Evolutionary conservation across 2,797 vertebrate species (phyloP).

Genomic region (Nannoperca australis): DNA sequence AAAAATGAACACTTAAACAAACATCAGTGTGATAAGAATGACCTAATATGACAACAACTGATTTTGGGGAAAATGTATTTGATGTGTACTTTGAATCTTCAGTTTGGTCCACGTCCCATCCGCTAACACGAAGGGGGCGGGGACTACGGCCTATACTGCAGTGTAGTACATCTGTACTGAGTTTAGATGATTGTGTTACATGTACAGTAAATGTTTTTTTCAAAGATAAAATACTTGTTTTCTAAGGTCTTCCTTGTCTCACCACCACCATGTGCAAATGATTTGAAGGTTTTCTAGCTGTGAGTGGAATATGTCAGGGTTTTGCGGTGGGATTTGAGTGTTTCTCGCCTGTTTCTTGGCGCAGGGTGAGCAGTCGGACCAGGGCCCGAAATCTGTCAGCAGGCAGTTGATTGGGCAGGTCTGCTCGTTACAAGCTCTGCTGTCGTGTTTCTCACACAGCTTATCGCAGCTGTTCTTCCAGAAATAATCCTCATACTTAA

Average conservation of each 20-base stretch:
- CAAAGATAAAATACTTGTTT: background rate
- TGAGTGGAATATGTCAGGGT: background rate
- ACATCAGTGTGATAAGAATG: too few relatives aligned
- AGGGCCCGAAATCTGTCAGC: constrained; percentile 88
- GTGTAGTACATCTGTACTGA: too few relatives aligned
- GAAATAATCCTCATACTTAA: constrained; percentile 84
- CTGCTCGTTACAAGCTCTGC: constrained; percentile 86
- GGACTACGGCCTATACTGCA: too few relatives aligned
- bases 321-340: background rate
- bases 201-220: background rate
- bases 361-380: constrained; percentile 94
- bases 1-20: too few relatives aligned
- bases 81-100: too few relatives aligned
- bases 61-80: too few relatives aligned
- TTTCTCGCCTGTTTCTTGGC: constrained; percentile 88
- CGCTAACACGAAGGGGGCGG: too few relatives aligned
- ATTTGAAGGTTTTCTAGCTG: background rate
- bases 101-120: too few relatives aligned
- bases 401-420: constrained; percentile 90
- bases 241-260: background rate
- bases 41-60: too few relatives aligned
- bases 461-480: constrained; percentile 82
- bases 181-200: too few relatives aligned
- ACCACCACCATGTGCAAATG: background rate
- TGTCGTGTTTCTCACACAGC: constrained; percentile 84